phyloP scores from a whole-genome alignment of 2,113 vertebrate species.

The Gallinago jamesoni region DNA sequence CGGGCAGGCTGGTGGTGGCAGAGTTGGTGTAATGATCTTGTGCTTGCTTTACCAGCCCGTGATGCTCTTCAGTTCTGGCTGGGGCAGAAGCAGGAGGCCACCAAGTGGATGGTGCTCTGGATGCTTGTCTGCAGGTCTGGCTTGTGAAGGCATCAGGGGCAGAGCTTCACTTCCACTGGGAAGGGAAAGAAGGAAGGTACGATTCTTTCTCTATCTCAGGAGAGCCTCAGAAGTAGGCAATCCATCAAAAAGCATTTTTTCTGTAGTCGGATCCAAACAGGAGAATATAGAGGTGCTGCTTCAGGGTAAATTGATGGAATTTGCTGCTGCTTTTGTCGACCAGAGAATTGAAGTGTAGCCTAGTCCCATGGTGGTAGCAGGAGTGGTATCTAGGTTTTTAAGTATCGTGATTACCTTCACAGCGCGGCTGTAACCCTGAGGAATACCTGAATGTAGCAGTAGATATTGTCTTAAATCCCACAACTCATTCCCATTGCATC shows the following conservation, averaged over 20 bases:
- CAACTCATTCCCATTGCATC: neutral
- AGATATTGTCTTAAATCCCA: neutral
- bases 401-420: neutral
- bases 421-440: neutral
- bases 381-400: neutral
- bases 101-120: neutral
- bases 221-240: neutral
- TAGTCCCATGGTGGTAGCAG: neutral
- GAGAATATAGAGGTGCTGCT: neutral
- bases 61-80: neutral
- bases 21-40: neutral
- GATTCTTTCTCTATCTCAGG: neutral
- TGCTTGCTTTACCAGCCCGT: neutral
- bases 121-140: neutral
- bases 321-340: neutral
- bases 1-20: neutral
- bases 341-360: neutral
- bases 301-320: neutral
- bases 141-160: fast-evolving
- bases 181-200: neutral
- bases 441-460: neutral
- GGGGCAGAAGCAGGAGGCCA: neutral
- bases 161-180: neutral
- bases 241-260: neutral
- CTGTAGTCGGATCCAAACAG: neutral